Evolutionary conservation across 2,113 vertebrate species (phyloP), one percentile per base, ranked within the genome.

Genomic region (Aphyosemion australe): DNA sequence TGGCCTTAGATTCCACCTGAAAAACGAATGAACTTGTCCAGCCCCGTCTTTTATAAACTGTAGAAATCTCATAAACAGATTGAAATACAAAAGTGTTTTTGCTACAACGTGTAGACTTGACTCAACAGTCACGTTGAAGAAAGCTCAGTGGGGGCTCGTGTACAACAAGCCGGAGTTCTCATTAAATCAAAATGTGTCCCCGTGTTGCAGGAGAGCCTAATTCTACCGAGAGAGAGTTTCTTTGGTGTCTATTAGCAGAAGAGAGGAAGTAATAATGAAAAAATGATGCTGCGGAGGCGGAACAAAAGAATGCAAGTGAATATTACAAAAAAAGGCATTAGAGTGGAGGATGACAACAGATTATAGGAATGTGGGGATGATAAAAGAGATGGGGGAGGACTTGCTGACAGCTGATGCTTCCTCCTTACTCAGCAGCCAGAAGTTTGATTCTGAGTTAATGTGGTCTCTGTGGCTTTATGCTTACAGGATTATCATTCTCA

Each of bases 241-340:
- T 65, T 58, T 62, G 31, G 18, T 52, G 39, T 54, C 53, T 46
- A 64, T 15, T 32, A 39, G 48, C 21, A 61, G 62, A 65, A 34
- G 32, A 63, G 15, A 64, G 52, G 37, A 66, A 74, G 46, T n/a
- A 48, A 65, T 54, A 72, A 60, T 65, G 49, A 59, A 66, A 77
- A 83, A 64, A 69, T 12, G 31, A 18, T 47, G 68, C 54, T 31
- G 15, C 6, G 53, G 41, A 50, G 53, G 16, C 46, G 34, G 65
- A 69, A 72, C 53, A 77, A 57, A 47, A 64, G 41, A 57, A 20
- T 31, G 43, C 50, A 73, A 75, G 37, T 71, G 56, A 73, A 74
- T 69, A 72, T 60, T 60, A 68, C 55, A 82, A 62, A 45, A 10
- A 72, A 65, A 49, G 69, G 72, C 45, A 62, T 74, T 37, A 74